Evolutionary conservation across 2,888 invertebrate genomes (phyloP).

Genomic region (Suillia variegata): DNA sequence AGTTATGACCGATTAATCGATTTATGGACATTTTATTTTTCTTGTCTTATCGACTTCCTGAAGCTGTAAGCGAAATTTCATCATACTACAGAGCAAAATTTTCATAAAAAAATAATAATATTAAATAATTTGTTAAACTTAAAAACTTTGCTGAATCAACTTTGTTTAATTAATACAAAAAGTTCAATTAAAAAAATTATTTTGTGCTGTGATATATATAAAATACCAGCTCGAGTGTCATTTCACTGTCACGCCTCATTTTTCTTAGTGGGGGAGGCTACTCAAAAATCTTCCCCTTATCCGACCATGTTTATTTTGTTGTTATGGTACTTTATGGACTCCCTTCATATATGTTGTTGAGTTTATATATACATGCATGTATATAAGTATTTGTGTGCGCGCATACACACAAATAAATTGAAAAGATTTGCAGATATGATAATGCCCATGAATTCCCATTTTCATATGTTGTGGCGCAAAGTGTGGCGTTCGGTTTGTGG

Average conservation of each 20-base stretch:
- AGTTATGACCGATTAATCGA: no score
- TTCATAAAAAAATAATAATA: no score
- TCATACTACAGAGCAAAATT: no score
- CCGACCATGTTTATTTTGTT: background rate
- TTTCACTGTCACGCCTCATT: background rate
- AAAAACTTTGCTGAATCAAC: no score
- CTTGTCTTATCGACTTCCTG: no score
- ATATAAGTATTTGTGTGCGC: background rate
- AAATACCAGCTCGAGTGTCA: no score
- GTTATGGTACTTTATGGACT: background rate
- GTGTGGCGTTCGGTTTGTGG: background rate
- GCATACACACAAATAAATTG: constrained; percentile 12
- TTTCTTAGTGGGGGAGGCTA: background rate
- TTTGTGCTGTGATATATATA: no score
- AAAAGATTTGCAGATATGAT: constrained; percentile 19
- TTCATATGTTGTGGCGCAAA: constrained; percentile 6
- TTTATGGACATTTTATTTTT: no score
- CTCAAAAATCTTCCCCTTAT: background rate
- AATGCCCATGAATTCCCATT: constrained; percentile 14
- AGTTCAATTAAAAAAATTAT: no score
- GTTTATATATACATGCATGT: background rate
- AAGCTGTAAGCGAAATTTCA: no score
- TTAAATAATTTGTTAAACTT: no score
- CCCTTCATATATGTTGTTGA: background rate
- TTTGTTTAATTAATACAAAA: no score